A percentile compares a stretch with the other conserved stretches of the same genome.
Evolutionary conservation across 2,888 invertebrate genomes (phyloP).

Genomic region (Rhingia rostrata): DNA sequence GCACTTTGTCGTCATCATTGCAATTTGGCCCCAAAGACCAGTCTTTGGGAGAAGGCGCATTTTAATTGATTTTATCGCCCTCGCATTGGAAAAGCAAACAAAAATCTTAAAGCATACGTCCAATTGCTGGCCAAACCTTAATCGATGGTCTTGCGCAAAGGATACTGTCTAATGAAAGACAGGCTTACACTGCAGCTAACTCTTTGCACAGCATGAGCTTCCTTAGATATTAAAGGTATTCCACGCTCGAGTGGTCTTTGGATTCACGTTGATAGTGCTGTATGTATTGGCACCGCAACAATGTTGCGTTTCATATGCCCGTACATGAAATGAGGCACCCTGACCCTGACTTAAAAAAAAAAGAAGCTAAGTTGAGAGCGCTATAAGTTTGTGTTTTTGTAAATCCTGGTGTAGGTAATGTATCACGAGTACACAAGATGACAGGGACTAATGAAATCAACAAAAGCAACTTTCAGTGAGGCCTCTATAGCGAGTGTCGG

Average conservation of each 20-base stretch:
- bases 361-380: slow-evolving; percentile 24
- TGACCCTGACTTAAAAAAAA: neutral
- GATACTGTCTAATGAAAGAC: neutral
- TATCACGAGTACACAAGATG: too few relatives aligned
- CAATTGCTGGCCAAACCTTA: slow-evolving; percentile 18
- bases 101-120: neutral
- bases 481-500: too few relatives aligned
- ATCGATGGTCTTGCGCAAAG: neutral
- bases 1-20: slow-evolving; percentile 13
- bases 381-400: slow-evolving; percentile 29
- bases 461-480: too few relatives aligned
- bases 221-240: slow-evolving; percentile 3
- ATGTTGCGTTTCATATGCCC: slow-evolving; percentile 19
- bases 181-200: neutral
- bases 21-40: neutral
- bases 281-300: slow-evolving; percentile 1
- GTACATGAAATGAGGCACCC: neutral
- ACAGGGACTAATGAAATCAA: too few relatives aligned
- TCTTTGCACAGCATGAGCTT: slow-evolving; percentile 19
- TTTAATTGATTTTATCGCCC: slow-evolving; percentile 63
- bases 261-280: too few relatives aligned
- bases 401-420: slow-evolving; percentile 39
- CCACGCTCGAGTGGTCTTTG: neutral
- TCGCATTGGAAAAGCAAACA: slow-evolving; percentile 3
- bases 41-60: neutral